Evolutionary conservation across 2,888 invertebrate genomes (phyloP).

Genomic region (Drosophila atroscutellata): DNA sequence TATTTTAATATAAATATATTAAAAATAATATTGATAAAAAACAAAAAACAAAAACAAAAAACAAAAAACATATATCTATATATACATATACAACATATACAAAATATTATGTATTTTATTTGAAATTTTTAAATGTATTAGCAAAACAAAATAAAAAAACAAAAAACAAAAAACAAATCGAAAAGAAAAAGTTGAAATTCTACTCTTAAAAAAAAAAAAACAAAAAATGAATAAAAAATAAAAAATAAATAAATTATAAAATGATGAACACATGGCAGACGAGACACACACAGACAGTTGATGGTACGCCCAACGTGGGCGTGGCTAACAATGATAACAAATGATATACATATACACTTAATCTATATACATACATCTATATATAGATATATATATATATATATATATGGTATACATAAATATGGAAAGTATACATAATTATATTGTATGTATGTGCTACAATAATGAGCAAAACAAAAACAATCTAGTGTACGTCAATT

Average conservation of each 20-base stretch:
- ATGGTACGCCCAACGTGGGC: too few relatives aligned
- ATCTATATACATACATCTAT: constrained; percentile 32
- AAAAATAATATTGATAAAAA: constrained; percentile 42
- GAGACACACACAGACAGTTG: not conserved
- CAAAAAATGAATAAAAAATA: not conserved
- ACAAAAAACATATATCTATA: constrained; percentile 59
- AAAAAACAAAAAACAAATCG: constrained; percentile 8
- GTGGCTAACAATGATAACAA: constrained; percentile 49
- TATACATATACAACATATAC: constrained; percentile 74
- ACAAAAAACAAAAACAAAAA: constrained; percentile 18
- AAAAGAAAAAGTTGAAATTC: constrained; percentile 40
- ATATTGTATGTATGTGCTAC: constrained; percentile 52
- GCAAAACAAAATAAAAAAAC: constrained; percentile 34
- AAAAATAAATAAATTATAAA: not conserved
- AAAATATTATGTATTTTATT: constrained; percentile 79
- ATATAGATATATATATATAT: constrained; percentile 15
- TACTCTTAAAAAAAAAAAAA: constrained; percentile 34
- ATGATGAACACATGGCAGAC: constrained; percentile 6
- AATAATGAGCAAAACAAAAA: constrained; percentile 74
- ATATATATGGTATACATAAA: constrained; percentile 29
- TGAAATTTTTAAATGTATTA: constrained; percentile 70
- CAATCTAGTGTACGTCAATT: constrained; percentile 84
- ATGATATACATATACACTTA: constrained; percentile 64
- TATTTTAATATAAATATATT: constrained; percentile 74
- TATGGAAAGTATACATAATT: constrained; percentile 37